These are phyloP conservation scores for Loriculus beryllinus DNA, from an alignment of 2,797 vertebrate genomes.

Conservation along the genomic window DNA sequence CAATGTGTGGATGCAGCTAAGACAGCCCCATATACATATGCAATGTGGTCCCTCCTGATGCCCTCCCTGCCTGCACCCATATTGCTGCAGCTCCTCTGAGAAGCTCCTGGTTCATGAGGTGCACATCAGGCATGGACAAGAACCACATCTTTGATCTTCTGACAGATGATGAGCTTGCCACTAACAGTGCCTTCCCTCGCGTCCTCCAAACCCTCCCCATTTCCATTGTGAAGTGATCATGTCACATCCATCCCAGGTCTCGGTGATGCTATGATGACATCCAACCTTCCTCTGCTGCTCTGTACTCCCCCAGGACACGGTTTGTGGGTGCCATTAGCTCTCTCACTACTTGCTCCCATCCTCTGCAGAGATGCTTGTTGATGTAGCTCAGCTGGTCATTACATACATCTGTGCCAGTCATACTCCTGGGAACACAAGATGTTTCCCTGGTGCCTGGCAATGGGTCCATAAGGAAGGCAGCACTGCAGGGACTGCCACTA, in stretches of 20 bases:
- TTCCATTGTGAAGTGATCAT: not conserved
- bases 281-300: not conserved
- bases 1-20: accelerated
- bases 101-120: not conserved
- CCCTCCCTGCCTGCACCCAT: not conserved
- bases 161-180: not conserved
- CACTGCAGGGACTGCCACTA: not conserved
- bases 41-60: not conserved
- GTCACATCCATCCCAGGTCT: not conserved
- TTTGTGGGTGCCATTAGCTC: not conserved
- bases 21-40: not conserved
- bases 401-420: accelerated
- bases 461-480: not conserved
- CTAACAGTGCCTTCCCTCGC: not conserved
- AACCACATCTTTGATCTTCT: not conserved
- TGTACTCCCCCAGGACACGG: not conserved
- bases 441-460: not conserved
- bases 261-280: accelerated
- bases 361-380: not conserved
- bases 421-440: accelerated
- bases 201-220: not conserved
- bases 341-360: not conserved
- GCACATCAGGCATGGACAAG: not conserved
- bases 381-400: not conserved
- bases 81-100: not conserved